Base-by-base conservation (phyloP, 2,888 invertebrate genomes). In the Thalpophila matura region DNA sequence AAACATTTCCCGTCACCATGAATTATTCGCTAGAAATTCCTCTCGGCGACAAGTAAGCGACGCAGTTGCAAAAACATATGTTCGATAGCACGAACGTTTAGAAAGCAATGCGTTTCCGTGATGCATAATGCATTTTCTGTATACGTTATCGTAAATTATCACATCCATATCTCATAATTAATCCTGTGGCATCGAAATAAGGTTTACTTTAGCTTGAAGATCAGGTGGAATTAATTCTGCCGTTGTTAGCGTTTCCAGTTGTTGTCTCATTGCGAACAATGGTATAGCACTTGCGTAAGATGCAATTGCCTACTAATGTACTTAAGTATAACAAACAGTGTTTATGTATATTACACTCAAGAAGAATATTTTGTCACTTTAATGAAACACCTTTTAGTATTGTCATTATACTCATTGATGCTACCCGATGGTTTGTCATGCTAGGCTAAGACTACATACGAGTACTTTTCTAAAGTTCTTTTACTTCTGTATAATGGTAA, bases 101-200 rank as follows among this genome's bases (percentile, higher is more conserved):
- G 88, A 90, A 90, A 90, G 87, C 82, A 66, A 76, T 79, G 77
- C 79, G 65, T 89, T 87, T 89, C 86, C 88, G 81, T 81, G 74
- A 68, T 80, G 81, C 79, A 81, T 81, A 82, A 82, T 84, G 84
- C 80, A 68, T 82, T 85, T 84, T 82, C 78, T 83, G 79, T 77
- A 70, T 64, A 72, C 59, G 67, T 71, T 73, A 62, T 71, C 66
- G 68, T 74, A 71, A 69, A 75, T 78, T 63, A 73, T 46, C 49
- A 53, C 42, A 42, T 45, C 26, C 42, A 37, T 58, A 51, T 58
- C 29, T 43, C 14, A 76, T 65, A 66, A 71, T 74, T 56, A 42
- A 56, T 73, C 60, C 45, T 80, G 56, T 55, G 18, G 2, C 27
- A 37, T 38, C 14, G 26, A 7, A 5, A 33, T 77, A 74, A 49